Evolutionary conservation across 1,140 invertebrate genomes (phyloP).

Genomic region (Brachionus plicatilis): DNA sequence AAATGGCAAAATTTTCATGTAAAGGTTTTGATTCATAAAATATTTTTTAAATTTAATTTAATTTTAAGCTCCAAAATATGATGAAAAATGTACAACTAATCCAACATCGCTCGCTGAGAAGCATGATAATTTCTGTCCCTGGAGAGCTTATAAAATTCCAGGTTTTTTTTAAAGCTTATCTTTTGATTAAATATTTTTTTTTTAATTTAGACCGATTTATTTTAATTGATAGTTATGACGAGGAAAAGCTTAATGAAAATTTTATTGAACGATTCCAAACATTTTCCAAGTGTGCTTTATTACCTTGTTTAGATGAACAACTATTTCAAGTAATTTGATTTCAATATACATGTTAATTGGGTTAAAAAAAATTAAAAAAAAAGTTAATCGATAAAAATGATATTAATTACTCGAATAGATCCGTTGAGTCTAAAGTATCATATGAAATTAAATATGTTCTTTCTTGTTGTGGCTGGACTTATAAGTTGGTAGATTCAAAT

Average conservation of each 20-base stretch:
- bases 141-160: not conserved
- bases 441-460: not conserved
- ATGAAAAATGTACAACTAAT: not conserved
- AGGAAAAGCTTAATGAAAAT: conserved; percentile 12
- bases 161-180: not conserved
- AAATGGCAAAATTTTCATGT: conserved; percentile 21
- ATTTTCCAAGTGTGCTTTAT: not conserved
- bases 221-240: not conserved
- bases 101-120: not conserved
- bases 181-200: not conserved
- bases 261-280: not conserved
- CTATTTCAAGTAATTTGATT: not conserved
- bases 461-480: not conserved
- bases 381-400: not conserved
- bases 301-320: not conserved
- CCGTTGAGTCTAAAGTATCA: not conserved
- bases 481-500: not conserved
- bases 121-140: conserved; percentile 19
- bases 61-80: not conserved
- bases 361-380: not conserved
- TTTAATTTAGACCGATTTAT: not conserved
- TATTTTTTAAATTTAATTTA: not conserved
- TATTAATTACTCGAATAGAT: not conserved
- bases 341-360: not conserved
- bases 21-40: not conserved